phyloP scores from a whole-genome alignment of 2,888 invertebrate species.

The Eurytoma californica region DNA sequence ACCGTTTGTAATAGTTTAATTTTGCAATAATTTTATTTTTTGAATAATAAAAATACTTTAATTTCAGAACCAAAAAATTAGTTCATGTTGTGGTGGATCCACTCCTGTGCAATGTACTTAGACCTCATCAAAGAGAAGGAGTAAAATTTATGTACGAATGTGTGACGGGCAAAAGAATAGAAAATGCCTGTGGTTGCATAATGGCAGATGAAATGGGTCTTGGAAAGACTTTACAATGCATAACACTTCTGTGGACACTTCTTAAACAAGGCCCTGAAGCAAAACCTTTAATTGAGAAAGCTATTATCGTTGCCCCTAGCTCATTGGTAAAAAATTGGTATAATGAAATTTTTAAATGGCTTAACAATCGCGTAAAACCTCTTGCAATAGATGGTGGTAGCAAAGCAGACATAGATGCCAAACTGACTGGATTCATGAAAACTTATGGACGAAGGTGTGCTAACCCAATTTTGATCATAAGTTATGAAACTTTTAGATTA shows the following conservation, averaged over 20 bases:
- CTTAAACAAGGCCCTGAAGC: conserved; percentile 94
- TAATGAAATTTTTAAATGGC: conserved; percentile 98
- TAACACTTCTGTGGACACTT: conserved; percentile 95
- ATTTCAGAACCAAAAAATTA: conserved; percentile 77
- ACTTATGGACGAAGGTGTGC: conserved; percentile 86
- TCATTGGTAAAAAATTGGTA: conserved; percentile 99
- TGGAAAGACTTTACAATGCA: conserved; percentile 98
- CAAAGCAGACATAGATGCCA: conserved; percentile 89
- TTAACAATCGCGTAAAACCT: conserved; percentile 87
- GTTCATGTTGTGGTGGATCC: conserved; percentile 99
- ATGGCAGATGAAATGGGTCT: conserved; percentile 99
- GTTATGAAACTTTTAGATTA: conserved; percentile 98
- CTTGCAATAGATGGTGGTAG: conserved; percentile 91
- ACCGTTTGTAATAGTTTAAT: not conserved
- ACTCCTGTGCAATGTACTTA: conserved; percentile 88
- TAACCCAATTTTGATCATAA: conserved; percentile 96
- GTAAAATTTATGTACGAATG: conserved; percentile 99
- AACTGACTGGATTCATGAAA: conserved; percentile 89
- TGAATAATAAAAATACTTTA: not conserved
- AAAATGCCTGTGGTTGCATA: conserved; percentile 93
- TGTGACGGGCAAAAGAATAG: conserved; percentile 93
- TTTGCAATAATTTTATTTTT: conserved; percentile 67
- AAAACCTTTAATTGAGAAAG: conserved; percentile 92
- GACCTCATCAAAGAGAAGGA: conserved; percentile 99
- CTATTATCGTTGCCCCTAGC: conserved; percentile 96